Conservation (phyloP, 2,888 invertebrate species). For the Chymomyza procnemis region DNA sequence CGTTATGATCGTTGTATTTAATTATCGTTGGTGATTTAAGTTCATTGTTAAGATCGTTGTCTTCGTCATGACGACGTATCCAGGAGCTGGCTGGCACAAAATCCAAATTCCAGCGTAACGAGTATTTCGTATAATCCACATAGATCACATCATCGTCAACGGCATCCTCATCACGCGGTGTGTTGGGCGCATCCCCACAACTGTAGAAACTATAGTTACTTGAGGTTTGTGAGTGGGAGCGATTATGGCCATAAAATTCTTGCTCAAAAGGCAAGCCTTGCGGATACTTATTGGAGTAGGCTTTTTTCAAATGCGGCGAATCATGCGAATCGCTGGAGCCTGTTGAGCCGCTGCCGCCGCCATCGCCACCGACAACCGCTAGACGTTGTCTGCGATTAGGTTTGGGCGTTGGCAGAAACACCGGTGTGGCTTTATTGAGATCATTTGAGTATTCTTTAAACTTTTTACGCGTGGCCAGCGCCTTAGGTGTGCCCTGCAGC, state of each 20-base stretch:
- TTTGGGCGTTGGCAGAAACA: conserved; percentile 51
- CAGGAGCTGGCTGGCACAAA: conserved; percentile 67
- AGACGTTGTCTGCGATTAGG: conserved; percentile 40
- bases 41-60: conserved; percentile 43
- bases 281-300: conserved; percentile 78
- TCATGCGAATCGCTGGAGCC: conserved; percentile 76
- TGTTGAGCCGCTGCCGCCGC: conserved; percentile 65
- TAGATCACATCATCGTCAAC: conserved; percentile 77
- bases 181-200: conserved; percentile 66
- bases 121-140: conserved; percentile 78
- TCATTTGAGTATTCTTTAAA: conserved; percentile 67
- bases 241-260: conserved; percentile 76
- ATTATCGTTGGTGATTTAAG: conserved; percentile 5
- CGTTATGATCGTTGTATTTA: conserved; percentile 21
- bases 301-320: conserved; percentile 74
- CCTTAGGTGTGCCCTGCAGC: conserved; percentile 36
- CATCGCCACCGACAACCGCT: conserved; percentile 60
- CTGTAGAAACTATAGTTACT: conserved; percentile 78
- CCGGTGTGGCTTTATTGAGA: conserved; percentile 58
- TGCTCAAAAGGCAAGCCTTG: conserved; percentile 78
- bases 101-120: conserved; percentile 63
- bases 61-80: conserved; percentile 50
- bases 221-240: conserved; percentile 78
- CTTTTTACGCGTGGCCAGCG: conserved; percentile 54
- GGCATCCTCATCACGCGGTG: conserved; percentile 52